phyloP scores from a whole-genome alignment of 2,113 vertebrate genomes.

The Ursus arctos region DNA sequence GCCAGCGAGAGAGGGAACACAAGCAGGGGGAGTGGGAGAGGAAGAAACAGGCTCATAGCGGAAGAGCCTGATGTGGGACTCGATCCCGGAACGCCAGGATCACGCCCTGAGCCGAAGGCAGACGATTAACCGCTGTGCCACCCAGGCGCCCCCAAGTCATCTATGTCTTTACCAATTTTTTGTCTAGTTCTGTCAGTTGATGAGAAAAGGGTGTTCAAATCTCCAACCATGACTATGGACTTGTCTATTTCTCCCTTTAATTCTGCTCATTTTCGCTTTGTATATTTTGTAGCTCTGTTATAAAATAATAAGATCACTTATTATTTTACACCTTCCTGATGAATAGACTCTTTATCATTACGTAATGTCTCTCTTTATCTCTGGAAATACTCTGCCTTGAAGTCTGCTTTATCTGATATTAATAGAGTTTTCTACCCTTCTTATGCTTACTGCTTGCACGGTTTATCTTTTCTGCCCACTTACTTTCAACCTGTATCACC shows the following conservation, averaged over 20 bases:
- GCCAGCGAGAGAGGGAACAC: no score
- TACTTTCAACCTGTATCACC: background rate
- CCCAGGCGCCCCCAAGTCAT: background rate
- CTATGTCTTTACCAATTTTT: background rate
- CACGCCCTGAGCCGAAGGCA: no score
- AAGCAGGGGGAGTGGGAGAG: no score
- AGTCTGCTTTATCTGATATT: background rate
- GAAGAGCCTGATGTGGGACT: no score
- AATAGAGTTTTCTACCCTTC: background rate
- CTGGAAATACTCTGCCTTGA: background rate
- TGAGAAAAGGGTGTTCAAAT: slow-evolving; percentile 28
- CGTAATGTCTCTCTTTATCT: background rate
- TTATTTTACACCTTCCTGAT: slow-evolving; percentile 20
- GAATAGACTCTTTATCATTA: background rate
- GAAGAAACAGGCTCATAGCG: no score
- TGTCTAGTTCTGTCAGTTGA: background rate
- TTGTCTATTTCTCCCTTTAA: slow-evolving; percentile 12
- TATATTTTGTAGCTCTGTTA: slow-evolving; percentile 27
- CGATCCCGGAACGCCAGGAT: no score
- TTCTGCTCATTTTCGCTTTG: background rate
- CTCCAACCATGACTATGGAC: background rate
- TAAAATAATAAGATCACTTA: background rate
- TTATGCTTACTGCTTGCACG: background rate
- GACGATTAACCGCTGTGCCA: no score
- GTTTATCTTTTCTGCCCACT: background rate